Evolutionary conservation across 2,888 invertebrate genomes (phyloP).

Genomic region (Anthrax anthrax): DNA sequence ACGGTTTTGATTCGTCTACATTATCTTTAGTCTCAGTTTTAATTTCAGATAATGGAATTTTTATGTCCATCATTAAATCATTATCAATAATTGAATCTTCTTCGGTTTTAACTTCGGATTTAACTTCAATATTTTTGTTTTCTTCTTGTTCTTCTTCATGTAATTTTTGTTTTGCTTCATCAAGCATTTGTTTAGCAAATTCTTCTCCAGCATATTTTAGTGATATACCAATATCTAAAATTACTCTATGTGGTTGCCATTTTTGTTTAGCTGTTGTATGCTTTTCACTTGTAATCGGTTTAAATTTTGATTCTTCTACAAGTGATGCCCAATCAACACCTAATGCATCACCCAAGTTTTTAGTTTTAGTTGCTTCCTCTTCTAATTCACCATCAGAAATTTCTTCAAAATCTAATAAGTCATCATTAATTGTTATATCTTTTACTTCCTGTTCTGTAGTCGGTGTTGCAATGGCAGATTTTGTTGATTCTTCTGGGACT

Average conservation of each 20-base stretch:
- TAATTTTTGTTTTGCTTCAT: conserved; percentile 25
- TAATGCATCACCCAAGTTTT: conserved; percentile 70
- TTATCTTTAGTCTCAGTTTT: conserved; percentile 15
- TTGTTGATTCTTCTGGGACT: neutral
- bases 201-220: conserved; percentile 59
- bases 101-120: conserved; percentile 20
- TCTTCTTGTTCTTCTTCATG: conserved; percentile 15
- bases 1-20: neutral
- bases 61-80: neutral
- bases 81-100: conserved; percentile 4
- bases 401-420: conserved; percentile 67
- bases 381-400: conserved; percentile 82
- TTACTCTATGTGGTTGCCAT: conserved; percentile 67
- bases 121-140: conserved; percentile 26
- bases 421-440: conserved; percentile 28
- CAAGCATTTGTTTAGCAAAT: conserved; percentile 37
- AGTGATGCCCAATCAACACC: conserved; percentile 93
- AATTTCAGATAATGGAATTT: conserved; percentile 17
- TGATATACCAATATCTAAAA: conserved; percentile 69
- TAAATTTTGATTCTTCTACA: conserved; percentile 54
- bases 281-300: conserved; percentile 26
- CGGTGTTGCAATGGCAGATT: neutral
- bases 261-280: conserved; percentile 49
- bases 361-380: conserved; percentile 62
- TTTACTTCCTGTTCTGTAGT: conserved; percentile 16